Conservation (phyloP, 2,888 invertebrate species). For the Eristalis arbustorum region DNA sequence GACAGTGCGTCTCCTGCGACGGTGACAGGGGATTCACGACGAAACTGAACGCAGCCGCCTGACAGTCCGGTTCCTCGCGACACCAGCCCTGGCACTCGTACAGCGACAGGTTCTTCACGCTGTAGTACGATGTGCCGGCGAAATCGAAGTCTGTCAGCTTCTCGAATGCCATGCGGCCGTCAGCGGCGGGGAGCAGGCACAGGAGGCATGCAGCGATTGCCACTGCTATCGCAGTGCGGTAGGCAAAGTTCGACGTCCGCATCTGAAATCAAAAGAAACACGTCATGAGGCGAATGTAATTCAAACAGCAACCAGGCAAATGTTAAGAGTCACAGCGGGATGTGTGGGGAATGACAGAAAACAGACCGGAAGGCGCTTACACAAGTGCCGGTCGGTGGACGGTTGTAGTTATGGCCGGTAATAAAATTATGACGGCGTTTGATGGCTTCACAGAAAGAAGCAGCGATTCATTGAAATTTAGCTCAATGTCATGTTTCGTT, state of each 20-base stretch:
- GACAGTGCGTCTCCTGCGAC: slow-evolving; percentile 93
- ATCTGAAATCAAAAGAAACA: slow-evolving; percentile 38
- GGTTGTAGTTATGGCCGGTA: neutral
- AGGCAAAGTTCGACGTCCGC: slow-evolving; percentile 55
- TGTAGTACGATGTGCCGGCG: slow-evolving; percentile 94
- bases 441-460: neutral
- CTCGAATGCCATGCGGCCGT: slow-evolving; percentile 94
- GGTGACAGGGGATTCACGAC: slow-evolving; percentile 95
- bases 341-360: neutral
- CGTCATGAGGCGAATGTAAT: neutral
- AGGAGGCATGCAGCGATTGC: slow-evolving; percentile 67
- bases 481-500: neutral
- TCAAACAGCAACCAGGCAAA: neutral
- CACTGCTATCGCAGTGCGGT: slow-evolving; percentile 54
- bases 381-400: neutral
- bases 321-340: neutral
- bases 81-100: slow-evolving; percentile 98
- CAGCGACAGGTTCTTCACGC: slow-evolving; percentile 93
- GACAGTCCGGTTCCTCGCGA: slow-evolving; percentile 94
- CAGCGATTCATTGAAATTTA: neutral
- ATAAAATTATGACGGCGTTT: slow-evolving; percentile 6
- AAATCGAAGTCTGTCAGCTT: slow-evolving; percentile 96
- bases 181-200: slow-evolving; percentile 75
- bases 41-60: slow-evolving; percentile 95
- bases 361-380: neutral